Percentiles rank a stretch among this genome's conserved stretches.
phyloP scores from a whole-genome alignment of 2,888 invertebrate genomes.

The Himalopsyche japonica region DNA sequence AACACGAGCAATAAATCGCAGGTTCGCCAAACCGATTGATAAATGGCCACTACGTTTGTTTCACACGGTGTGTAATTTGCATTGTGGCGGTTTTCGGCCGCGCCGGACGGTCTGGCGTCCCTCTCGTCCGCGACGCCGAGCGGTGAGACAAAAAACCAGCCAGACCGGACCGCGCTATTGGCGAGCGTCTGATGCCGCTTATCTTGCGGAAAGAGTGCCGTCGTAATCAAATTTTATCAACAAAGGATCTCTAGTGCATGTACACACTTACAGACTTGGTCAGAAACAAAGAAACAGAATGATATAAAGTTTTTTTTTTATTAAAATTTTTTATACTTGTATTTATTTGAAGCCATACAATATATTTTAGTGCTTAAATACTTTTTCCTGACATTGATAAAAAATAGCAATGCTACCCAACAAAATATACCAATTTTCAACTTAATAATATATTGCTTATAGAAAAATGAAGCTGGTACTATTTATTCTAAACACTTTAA shows the following conservation, averaged over 20 bases:
- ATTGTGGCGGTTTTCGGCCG: constrained; percentile 13
- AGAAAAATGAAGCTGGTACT: too few species aligned
- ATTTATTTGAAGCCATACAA: too few species aligned
- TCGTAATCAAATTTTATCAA: constrained; percentile 14
- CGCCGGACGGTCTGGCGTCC: background rate
- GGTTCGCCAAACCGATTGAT: constrained; percentile 23
- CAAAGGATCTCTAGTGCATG: background rate
- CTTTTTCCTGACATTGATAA: too few species aligned
- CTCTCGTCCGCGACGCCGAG: background rate
- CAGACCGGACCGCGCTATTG: background rate
- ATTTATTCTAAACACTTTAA: too few species aligned
- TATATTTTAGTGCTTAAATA: too few species aligned
- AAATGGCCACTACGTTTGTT: constrained; percentile 27
- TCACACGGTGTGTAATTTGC: constrained; percentile 39
- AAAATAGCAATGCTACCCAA: too few species aligned
- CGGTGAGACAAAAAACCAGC: background rate
- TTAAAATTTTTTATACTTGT: too few species aligned
- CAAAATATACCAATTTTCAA: too few species aligned
- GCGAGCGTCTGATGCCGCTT: background rate
- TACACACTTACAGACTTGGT: background rate
- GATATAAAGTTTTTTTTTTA: too few species aligned
- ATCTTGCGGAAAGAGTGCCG: background rate
- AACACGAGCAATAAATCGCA: constrained; percentile 25
- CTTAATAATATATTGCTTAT: too few species aligned
- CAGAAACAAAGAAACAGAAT: too few species aligned